Conservation (phyloP, 1,140 invertebrate genomes). For the Camponotus pennsylvanicus region DNA sequence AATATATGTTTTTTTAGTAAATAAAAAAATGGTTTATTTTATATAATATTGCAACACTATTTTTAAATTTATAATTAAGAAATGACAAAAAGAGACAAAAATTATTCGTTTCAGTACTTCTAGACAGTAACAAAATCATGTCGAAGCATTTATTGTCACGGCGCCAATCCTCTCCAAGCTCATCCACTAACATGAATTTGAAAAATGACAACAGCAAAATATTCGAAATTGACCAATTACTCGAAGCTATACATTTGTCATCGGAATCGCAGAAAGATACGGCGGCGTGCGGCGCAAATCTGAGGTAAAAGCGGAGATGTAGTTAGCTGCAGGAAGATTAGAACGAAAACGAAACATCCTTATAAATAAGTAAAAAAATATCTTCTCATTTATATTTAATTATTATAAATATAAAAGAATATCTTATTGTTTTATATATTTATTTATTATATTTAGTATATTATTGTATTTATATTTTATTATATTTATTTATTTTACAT, state of each 20-base stretch:
- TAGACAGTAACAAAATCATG: constrained; percentile 76
- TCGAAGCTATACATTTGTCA: constrained; percentile 77
- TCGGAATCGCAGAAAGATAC: constrained; percentile 73
- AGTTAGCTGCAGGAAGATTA: constrained; percentile 16
- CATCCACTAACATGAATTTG: constrained; percentile 74
- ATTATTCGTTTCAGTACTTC: constrained; percentile 71
- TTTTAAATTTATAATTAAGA: constrained; percentile 22
- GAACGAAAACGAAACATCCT: neutral
- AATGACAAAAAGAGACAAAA: neutral
- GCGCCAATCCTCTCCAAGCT: constrained; percentile 77
- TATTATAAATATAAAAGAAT: too few species aligned
- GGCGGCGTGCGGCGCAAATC: constrained; percentile 69
- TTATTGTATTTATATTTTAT: too few species aligned
- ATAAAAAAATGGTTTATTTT: too few species aligned
- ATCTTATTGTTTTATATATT: too few species aligned
- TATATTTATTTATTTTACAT: too few species aligned
- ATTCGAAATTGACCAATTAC: constrained; percentile 78
- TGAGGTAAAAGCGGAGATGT: constrained; percentile 72
- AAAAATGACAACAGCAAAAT: constrained; percentile 76
- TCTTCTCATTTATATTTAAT: constrained; percentile 1
- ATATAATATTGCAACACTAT: neutral
- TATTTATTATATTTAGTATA: too few species aligned
- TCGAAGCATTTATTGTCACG: constrained; percentile 77
- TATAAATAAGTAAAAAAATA: constrained; percentile 41
- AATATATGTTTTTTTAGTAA: too few species aligned